Evolutionary conservation across 2,888 invertebrate genomes (phyloP), one percentile per base, ranked within the genome.

Genomic region (Nasonia oneida): DNA sequence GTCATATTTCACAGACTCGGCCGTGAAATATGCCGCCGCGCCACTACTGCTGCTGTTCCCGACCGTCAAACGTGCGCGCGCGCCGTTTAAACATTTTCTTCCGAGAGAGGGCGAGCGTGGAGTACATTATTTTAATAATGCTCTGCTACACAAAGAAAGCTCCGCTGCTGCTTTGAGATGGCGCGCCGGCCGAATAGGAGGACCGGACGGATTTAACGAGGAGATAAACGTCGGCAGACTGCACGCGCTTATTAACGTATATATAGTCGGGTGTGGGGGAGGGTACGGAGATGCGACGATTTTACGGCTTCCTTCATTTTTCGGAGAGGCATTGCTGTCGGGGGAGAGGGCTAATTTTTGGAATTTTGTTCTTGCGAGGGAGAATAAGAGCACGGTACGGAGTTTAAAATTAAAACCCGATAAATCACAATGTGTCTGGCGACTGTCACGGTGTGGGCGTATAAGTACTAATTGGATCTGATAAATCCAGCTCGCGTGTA

Each of bases 121-220:
- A 88, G 83, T 87, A 83, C 83, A 88, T 88, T 89, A 91, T 90
- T 91, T 91, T 91, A 89, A 91, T 91, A 91, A 91, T 89, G 88
- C 89, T 42, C 33, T 23, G 71, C n/a, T n/a, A 14, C 53, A 75
- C 70, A 79, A 79, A 84, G 73, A 74, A 73, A 81, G 39, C 57
- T n/a, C 57, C 50, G 64, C 29, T 23, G 73, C 61, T 76, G 67
- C 81, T 85, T 71, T 76, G 81, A 78, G 73, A 81, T 85, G 64
- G 50, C 67, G 42, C 37, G 37, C 37, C 37, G 23, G n/a, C 42
- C 1, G n/a, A n/a, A 29, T 29, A 18, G 15, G 73, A 57, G 67
- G 37, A 18, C 57, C 71, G 84, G 83, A 77, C 81, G 81, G 57
- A n/a, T 81, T 84, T 86, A 84, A 84, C 86, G 84, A 84, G 84